phyloP scores from a whole-genome alignment of 2,888 invertebrate genomes.

The Rhyacophila evoluta region DNA sequence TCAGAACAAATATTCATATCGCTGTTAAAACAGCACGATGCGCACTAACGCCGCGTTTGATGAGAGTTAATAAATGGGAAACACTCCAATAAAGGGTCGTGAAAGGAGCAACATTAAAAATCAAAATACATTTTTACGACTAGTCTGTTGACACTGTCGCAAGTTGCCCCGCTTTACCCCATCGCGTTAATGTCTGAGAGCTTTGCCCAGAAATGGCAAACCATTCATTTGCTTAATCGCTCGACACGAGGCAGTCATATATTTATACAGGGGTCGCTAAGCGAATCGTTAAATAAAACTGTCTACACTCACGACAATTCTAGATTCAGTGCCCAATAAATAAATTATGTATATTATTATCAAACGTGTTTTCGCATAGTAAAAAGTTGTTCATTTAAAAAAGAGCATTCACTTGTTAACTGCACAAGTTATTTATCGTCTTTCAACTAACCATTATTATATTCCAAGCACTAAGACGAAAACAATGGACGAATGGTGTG shows the following conservation, averaged over 20 bases:
- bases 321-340: neutral
- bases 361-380: no score
- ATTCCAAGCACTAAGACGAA: no score
- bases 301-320: neutral
- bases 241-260: constrained; percentile 5
- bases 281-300: neutral
- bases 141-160: constrained; percentile 22
- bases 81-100: constrained; percentile 18
- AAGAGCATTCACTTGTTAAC: no score
- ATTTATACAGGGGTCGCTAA: constrained; percentile 18
- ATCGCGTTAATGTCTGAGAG: neutral
- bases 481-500: no score
- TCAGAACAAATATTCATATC: neutral
- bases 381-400: no score
- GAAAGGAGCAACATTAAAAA: constrained; percentile 22
- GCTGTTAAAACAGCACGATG: neutral
- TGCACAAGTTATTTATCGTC: no score
- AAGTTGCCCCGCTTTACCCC: neutral
- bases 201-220: neutral
- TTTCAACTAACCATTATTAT: no score
- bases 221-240: constrained; percentile 22
- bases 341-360: no score
- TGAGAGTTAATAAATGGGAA: constrained; percentile 22
- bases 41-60: constrained; percentile 3
- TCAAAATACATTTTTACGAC: constrained; percentile 24